Conservation (phyloP, 2,797 vertebrate species). For the Falco concolor region DNA sequence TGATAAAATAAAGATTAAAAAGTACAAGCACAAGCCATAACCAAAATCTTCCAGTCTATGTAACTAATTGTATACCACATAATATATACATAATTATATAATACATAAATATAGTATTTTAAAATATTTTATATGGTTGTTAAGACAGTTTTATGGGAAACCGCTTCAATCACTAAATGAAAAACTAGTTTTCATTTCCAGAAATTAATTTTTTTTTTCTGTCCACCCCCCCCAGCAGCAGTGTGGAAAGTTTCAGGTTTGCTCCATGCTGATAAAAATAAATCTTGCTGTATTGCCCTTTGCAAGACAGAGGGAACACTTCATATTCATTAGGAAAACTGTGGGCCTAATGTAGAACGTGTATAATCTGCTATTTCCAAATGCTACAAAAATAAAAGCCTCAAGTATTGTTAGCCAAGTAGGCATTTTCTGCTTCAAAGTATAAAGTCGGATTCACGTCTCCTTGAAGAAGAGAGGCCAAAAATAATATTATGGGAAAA, state of each 20-base stretch:
- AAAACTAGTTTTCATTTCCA: not conserved
- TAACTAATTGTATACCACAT: not conserved
- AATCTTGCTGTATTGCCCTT: not conserved
- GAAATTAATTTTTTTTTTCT: not conserved
- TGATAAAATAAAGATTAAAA: not conserved
- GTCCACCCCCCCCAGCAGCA: not conserved
- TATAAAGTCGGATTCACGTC: not conserved
- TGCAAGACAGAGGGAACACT: not conserved
- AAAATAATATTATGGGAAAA: not conserved
- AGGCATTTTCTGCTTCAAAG: not conserved
- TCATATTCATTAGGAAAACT: not conserved
- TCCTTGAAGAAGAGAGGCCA: not conserved
- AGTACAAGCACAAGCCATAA: not conserved
- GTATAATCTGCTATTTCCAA: not conserved
- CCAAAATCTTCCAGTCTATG: not conserved
- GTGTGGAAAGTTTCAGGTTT: not conserved
- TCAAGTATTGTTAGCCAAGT: not conserved
- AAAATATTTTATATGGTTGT: not conserved
- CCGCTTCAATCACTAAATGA: not conserved
- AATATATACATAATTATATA: not conserved
- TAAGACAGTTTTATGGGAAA: conserved; percentile 3
- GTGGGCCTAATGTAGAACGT: not conserved
- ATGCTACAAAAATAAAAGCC: not conserved
- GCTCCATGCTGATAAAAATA: not conserved
- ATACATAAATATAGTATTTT: not conserved